These are phyloP conservation scores for Polypterus bichir DNA, from an alignment of 2,113 vertebrate genomes.

Conservation along the genomic window DNA sequence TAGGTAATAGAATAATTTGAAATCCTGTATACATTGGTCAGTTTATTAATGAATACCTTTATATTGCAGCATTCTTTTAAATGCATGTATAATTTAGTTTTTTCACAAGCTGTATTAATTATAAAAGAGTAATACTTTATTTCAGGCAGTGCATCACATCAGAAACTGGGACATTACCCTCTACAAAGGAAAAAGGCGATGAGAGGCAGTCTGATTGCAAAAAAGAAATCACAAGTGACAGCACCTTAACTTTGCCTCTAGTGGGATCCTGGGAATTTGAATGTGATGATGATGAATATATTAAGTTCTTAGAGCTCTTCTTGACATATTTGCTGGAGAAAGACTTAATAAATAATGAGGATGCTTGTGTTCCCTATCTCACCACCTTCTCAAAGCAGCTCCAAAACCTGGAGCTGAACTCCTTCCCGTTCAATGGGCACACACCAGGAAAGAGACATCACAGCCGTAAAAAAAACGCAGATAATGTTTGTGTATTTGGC, in stretches of 20 bases:
- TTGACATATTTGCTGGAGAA: conserved; percentile 80
- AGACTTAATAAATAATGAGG: conserved; percentile 38
- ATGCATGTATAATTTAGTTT: too few relatives aligned
- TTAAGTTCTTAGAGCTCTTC: conserved; percentile 81
- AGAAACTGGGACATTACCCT: too few relatives aligned
- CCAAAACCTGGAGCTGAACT: conserved; percentile 69
- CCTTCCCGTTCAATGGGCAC: conserved; percentile 77
- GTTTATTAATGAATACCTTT: too few relatives aligned
- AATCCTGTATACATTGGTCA: too few relatives aligned
- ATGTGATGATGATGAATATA: conserved; percentile 80
- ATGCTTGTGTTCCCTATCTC: conserved; percentile 63
- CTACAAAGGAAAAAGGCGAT: too few relatives aligned
- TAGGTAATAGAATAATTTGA: too few relatives aligned
- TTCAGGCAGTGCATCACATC: too few relatives aligned
- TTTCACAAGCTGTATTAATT: too few relatives aligned
- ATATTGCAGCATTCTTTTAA: too few relatives aligned
- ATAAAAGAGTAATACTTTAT: too few relatives aligned
- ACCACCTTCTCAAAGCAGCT: conserved; percentile 59
- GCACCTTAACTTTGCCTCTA: conserved; percentile 33
- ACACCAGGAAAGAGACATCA: conserved; percentile 68
- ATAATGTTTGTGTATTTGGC: too few relatives aligned
- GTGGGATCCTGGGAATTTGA: conserved; percentile 91
- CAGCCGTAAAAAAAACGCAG: conserved; percentile 22
- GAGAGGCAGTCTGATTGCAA: not conserved
- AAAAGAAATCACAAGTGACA: not conserved